Evolutionary conservation across 2,113 vertebrate species (phyloP).

Genomic region (Pycnonotus jocosus): DNA sequence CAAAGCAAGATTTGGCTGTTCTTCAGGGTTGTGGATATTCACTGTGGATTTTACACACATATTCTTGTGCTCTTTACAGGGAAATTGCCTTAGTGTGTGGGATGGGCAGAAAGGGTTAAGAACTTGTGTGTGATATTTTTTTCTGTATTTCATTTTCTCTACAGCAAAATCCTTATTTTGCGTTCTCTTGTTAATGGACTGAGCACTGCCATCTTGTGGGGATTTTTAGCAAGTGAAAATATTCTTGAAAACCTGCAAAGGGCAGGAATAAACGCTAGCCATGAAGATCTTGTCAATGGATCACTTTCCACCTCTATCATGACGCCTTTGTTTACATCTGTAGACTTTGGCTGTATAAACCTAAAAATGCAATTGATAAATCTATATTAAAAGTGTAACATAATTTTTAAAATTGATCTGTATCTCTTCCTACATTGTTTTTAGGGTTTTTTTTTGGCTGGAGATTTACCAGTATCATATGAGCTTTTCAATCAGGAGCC

Average conservation of each 20-base stretch:
- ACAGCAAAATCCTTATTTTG: background rate
- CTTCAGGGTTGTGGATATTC: background rate
- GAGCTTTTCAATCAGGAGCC: background rate
- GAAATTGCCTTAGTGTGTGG: background rate
- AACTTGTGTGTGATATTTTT: background rate
- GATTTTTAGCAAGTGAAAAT: background rate
- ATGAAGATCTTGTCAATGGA: fast-evolving
- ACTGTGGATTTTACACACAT: background rate
- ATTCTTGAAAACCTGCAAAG: background rate
- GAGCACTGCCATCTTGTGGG: slow-evolving; percentile 57
- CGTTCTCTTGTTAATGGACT: background rate
- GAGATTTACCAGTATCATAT: background rate
- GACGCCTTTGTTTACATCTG: background rate
- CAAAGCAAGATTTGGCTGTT: background rate
- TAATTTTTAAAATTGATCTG: background rate
- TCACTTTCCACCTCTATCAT: background rate
- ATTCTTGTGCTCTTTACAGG: background rate
- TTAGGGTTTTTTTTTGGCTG: background rate
- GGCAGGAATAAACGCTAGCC: background rate
- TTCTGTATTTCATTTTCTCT: background rate
- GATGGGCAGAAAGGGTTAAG: slow-evolving; percentile 9
- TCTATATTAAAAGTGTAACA: background rate
- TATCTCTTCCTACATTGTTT: background rate
- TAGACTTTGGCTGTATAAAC: background rate
- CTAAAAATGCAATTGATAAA: background rate